Evolutionary conservation across 2,888 invertebrate genomes (phyloP), one percentile per base, ranked within the genome.

Genomic region (Pimpla rufipes): DNA sequence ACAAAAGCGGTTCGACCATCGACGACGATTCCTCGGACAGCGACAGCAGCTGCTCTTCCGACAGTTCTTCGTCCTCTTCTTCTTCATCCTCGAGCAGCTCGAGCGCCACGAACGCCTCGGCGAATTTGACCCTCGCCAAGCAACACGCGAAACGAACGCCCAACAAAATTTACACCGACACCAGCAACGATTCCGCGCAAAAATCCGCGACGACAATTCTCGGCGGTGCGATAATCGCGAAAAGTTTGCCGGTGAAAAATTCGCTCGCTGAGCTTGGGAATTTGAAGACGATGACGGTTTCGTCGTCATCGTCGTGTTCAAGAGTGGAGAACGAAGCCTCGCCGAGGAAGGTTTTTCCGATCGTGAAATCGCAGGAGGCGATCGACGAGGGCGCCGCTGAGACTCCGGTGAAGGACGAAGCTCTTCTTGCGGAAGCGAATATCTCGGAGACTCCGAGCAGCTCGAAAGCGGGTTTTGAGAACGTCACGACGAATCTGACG

Each of bases 391-490:
- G 57, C 16, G 16, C 64, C 0, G 86, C 87, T 52, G 93, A 93
- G 83, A 93, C 93, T 0, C 93, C 93, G 4, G 90, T 87, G 0
- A 93, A 93, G 57, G 89, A 92, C 18, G 92, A 93, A 0, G 83
- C 83, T 68, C 78, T 87, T 2, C 79, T 90, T 1, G 64, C 87
- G 0, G 92, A 93, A 67, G 90, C 89, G 1, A 85, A 88, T 13
- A 93, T 93, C 77, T 91, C 91, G 0, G 93, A 92, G 59, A 93
- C 93, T 1, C 93, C 93, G 0, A 91, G 88, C 45, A 90, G 92
- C 68, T 90, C 93, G 0, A 91, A 93, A 81, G 37, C 80, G 0
- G 92, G 91, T 5, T 77, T 91, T 2, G 92, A 92, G 8, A 90
- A 79, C n/a, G 11, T 89, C n/a, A n/a, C n/a, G 2, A 91, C 92